Evolutionary conservation across 1,140 invertebrate genomes (phyloP).

Genomic region (Dreissena rostriformis): DNA sequence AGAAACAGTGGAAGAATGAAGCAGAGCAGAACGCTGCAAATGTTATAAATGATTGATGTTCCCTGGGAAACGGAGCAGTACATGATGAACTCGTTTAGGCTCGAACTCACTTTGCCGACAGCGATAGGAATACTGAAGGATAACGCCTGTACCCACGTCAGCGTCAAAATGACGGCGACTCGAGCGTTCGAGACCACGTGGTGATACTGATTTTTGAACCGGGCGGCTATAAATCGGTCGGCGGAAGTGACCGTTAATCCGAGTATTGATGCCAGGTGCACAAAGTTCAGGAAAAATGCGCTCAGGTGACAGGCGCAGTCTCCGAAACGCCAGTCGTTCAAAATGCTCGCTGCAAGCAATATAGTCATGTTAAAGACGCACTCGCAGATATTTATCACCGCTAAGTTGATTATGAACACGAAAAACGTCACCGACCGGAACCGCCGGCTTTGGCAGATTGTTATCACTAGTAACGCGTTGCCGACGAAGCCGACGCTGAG

Average conservation of each 20-base stretch:
- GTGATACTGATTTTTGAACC: constrained; percentile 60
- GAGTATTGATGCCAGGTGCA: constrained; percentile 65
- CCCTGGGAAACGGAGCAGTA: constrained; percentile 63
- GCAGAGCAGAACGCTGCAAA: constrained; percentile 62
- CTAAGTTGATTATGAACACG: constrained; percentile 71
- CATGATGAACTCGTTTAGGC: constrained; percentile 56
- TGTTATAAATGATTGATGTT: constrained; percentile 65
- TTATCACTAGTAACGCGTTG: constrained; percentile 69
- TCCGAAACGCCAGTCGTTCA: constrained; percentile 64
- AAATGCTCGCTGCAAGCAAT: constrained; percentile 80
- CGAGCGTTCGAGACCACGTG: constrained; percentile 57
- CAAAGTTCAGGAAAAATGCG: constrained; percentile 71
- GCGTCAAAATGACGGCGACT: constrained; percentile 61
- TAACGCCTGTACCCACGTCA: constrained; percentile 71
- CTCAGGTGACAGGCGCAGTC: constrained; percentile 69
- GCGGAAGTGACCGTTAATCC: constrained; percentile 62
- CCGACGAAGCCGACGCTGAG: constrained; percentile 69
- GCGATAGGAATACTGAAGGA: constrained; percentile 71
- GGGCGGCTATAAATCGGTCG: constrained; percentile 71
- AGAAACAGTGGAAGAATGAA: constrained; percentile 70
- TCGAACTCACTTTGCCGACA: constrained; percentile 57
- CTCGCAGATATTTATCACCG: constrained; percentile 69
- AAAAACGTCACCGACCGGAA: constrained; percentile 63
- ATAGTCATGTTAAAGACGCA: constrained; percentile 79
- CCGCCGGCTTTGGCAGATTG: constrained; percentile 65